Conservation (phyloP, 2,113 vertebrate genomes). For the Felis catus region F.catus_Fca126_mat1.0 CM031413.1:104571501-104572000, state of each 20-base stretch:
- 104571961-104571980: neutral
- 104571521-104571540: neutral
- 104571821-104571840: no score
- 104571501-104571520: neutral
- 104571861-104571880: neutral
- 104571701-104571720: neutral
- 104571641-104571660: neutral
- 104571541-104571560: neutral
- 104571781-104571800: neutral
- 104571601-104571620: neutral
- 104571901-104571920: neutral
- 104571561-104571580: neutral
- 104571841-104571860: neutral
- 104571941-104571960: neutral
- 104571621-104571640: neutral
- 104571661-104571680: neutral
- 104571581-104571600: neutral
- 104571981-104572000: neutral
- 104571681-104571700: neutral
- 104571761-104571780: fast-evolving
- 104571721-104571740: neutral
- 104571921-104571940: neutral
- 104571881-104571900: neutral
- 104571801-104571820: neutral
- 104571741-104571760: no score